Percentiles rank a stretch among this genome's conserved stretches.
phyloP scores from a whole-genome alignment of 2,797 vertebrate genomes.

The Muscicapa striata region DNA sequence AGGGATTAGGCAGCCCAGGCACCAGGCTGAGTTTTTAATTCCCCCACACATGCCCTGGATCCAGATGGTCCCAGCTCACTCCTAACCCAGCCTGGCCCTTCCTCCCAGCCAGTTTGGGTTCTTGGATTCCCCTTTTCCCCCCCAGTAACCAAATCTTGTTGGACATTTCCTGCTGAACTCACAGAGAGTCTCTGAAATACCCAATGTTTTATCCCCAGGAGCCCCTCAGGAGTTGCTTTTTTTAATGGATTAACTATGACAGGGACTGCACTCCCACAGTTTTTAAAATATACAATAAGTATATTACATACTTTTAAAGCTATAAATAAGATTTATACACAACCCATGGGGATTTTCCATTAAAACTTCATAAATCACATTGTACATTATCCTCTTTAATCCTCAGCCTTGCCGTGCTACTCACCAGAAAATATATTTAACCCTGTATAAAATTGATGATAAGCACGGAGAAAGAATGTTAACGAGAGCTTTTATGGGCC shows the following conservation, averaged over 20 bases:
- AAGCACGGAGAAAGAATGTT: constrained; percentile 44
- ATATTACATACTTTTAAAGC: constrained; percentile 74
- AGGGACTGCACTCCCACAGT: constrained; percentile 70
- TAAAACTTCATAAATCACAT: constrained; percentile 79
- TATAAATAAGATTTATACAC: constrained; percentile 80
- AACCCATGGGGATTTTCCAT: constrained; percentile 79
- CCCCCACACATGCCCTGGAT: background rate
- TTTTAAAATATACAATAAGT: constrained; percentile 75
- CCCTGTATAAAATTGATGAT: constrained; percentile 55
- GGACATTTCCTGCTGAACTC: constrained; percentile 39
- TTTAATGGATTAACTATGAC: constrained; percentile 74
- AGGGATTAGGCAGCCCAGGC: background rate
- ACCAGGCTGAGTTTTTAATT: background rate
- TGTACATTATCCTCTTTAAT: constrained; percentile 75
- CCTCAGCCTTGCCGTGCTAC: constrained; percentile 60
- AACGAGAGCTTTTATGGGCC: constrained; percentile 50
- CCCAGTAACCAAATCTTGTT: constrained; percentile 9
- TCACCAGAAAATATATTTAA: constrained; percentile 69
- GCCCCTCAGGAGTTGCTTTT: constrained; percentile 54
- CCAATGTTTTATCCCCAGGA: constrained; percentile 39
- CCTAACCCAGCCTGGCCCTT: background rate
- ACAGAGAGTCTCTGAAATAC: constrained; percentile 4
- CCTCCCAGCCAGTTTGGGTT: background rate
- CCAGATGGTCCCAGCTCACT: background rate
- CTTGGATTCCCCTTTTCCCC: background rate